phyloP scores from a whole-genome alignment of 2,113 vertebrate genomes.

The Empidonax traillii region DNA sequence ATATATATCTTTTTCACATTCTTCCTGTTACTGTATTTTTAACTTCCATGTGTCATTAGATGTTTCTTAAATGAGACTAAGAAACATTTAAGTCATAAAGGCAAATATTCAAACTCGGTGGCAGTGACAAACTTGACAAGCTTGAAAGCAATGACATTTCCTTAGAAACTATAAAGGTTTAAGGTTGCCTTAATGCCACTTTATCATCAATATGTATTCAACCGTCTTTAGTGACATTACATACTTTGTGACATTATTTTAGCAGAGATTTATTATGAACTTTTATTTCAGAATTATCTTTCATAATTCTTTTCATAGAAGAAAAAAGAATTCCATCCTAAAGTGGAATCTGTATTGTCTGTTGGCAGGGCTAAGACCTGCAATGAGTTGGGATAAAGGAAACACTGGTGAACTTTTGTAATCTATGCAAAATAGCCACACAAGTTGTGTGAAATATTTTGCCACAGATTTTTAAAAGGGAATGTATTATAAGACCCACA shows the following conservation, averaged over 20 bases:
- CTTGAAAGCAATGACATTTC: conserved; percentile 14
- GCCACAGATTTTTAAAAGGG: not conserved
- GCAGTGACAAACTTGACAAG: not conserved
- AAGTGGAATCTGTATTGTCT: not conserved
- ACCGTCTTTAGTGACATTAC: not conserved
- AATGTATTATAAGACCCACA: not conserved
- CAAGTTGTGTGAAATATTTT: not conserved
- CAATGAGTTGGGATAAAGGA: not conserved
- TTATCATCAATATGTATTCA: not conserved
- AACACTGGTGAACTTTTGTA: not conserved
- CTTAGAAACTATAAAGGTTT: not conserved
- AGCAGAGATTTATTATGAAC: not conserved
- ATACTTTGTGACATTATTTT: not conserved
- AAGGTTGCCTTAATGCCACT: not conserved
- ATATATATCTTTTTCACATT: not conserved
- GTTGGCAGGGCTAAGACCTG: not conserved
- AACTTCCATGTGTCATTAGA: not conserved
- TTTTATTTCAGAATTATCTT: not conserved
- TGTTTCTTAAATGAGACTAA: not conserved
- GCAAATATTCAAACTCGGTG: not conserved
- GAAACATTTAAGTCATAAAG: not conserved
- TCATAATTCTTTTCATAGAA: not conserved
- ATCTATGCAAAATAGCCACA: not conserved
- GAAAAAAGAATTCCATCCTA: not conserved
- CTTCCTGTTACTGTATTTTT: not conserved